Evolutionary conservation across 37 sponge, comb jelly and placozoan genomes (phyloP).

Genomic region (Hormiphora californensis): DNA sequence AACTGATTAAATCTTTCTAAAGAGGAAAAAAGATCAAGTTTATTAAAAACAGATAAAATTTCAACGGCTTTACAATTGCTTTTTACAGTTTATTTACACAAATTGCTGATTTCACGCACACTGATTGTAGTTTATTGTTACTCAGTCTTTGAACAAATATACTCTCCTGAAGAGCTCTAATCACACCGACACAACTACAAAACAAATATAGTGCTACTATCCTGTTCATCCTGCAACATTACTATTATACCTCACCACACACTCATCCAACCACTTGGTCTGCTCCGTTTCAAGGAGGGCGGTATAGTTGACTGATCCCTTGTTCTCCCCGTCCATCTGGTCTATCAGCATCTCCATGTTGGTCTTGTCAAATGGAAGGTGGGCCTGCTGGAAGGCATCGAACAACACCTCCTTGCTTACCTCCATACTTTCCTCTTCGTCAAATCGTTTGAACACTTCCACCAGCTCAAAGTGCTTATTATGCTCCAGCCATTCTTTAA

Average conservation of each 20-base stretch:
- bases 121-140: too few species aligned
- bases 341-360: slow-evolving; percentile 46
- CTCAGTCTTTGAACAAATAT: too few species aligned
- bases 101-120: too few species aligned
- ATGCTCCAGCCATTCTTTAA: slow-evolving; percentile 36
- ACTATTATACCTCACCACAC: slow-evolving; percentile 18
- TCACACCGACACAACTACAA: too few species aligned
- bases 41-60: too few species aligned
- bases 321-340: slow-evolving; percentile 17
- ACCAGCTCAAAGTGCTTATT: slow-evolving; percentile 48
- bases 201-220: too few species aligned
- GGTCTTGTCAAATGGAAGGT: slow-evolving; percentile 30
- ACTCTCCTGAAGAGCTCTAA: too few species aligned
- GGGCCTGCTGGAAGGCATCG: slow-evolving; percentile 49
- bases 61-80: too few species aligned
- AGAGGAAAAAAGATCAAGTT: too few species aligned
- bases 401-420: slow-evolving; percentile 13
- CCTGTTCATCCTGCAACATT: background rate
- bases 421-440: slow-evolving; percentile 43
- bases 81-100: too few species aligned
- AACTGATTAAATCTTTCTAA: too few species aligned
- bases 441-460: slow-evolving; percentile 48
- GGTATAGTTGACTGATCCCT: slow-evolving; percentile 4
- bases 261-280: slow-evolving; percentile 36
- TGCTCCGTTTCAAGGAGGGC: slow-evolving; percentile 17